These are phyloP conservation scores for Chelonus formosanus DNA, from an alignment of 2,888 invertebrate genomes.

Conservation along the genomic window DNA sequence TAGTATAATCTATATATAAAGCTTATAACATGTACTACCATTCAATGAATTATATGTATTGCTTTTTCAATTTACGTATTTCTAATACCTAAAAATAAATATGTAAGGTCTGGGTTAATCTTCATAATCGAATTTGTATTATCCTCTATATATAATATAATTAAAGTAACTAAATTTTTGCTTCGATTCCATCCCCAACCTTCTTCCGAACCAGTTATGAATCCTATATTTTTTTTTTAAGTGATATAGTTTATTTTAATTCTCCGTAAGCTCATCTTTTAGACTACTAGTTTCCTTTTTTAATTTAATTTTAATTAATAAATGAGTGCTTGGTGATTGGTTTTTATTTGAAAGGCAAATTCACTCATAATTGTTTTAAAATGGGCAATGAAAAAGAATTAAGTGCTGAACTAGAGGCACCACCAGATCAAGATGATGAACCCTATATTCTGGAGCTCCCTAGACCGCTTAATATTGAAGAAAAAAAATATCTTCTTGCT, in stretches of 20 bases:
- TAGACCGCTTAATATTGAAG: slow-evolving; percentile 79
- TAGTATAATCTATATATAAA: too few species aligned
- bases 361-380: neutral
- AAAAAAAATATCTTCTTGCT: slow-evolving; percentile 91
- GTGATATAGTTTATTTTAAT: too few species aligned
- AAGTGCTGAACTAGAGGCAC: slow-evolving; percentile 47
- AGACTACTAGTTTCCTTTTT: too few species aligned
- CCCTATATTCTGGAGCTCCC: slow-evolving; percentile 68
- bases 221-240: too few species aligned
- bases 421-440: slow-evolving; percentile 31
- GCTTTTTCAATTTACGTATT: too few species aligned
- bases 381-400: slow-evolving; percentile 39
- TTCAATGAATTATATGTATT: neutral
- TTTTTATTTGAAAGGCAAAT: slow-evolving; percentile 5
- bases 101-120: slow-evolving; percentile 2
- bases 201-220: neutral
- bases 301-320: slow-evolving; percentile 2
- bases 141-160: neutral
- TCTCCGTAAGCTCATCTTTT: too few species aligned
- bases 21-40: too few species aligned
- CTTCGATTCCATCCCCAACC: neutral
- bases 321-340: slow-evolving; percentile 4
- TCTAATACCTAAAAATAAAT: neutral
- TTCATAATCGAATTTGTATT: neutral
- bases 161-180: neutral